Conservation (phyloP, 2,113 vertebrate genomes). For the Microcebus tavaratra region DNA sequence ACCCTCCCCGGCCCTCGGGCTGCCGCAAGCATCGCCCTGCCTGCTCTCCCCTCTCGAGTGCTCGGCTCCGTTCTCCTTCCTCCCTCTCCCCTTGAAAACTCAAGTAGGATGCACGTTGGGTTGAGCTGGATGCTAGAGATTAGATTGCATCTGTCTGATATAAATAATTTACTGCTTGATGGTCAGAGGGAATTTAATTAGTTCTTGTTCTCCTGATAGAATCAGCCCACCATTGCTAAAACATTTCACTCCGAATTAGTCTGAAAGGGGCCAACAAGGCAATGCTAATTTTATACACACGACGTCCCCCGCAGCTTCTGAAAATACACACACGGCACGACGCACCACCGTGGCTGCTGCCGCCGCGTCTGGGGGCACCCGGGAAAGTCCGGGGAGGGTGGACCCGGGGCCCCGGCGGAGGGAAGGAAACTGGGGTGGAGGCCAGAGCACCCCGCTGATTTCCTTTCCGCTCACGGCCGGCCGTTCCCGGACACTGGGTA, state of each 20-base stretch:
- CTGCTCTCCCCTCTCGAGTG: neutral
- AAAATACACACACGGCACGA: slow-evolving; percentile 58
- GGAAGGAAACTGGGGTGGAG: rapidly evolving
- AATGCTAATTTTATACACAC: slow-evolving; percentile 85
- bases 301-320: slow-evolving; percentile 80
- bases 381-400: rapidly evolving
- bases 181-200: slow-evolving; percentile 88
- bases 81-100: slow-evolving; percentile 4
- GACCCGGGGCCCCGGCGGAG: rapidly evolving
- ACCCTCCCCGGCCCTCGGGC: rapidly evolving
- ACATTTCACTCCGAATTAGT: slow-evolving; percentile 90
- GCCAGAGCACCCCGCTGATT: rapidly evolving
- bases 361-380: neutral
- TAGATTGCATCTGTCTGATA: slow-evolving; percentile 87
- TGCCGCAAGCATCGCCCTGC: rapidly evolving
- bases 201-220: slow-evolving; percentile 88
- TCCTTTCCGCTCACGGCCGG: neutral
- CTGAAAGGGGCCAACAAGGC: slow-evolving; percentile 88
- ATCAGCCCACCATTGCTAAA: slow-evolving; percentile 88
- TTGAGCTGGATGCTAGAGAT: slow-evolving; percentile 78
- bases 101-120: slow-evolving; percentile 61
- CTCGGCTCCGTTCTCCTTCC: neutral
- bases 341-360: neutral
- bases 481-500: neutral
- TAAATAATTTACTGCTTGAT: slow-evolving; percentile 89